phyloP scores from a whole-genome alignment of 2,797 vertebrate species.

The Epinephelus coioides region DNA sequence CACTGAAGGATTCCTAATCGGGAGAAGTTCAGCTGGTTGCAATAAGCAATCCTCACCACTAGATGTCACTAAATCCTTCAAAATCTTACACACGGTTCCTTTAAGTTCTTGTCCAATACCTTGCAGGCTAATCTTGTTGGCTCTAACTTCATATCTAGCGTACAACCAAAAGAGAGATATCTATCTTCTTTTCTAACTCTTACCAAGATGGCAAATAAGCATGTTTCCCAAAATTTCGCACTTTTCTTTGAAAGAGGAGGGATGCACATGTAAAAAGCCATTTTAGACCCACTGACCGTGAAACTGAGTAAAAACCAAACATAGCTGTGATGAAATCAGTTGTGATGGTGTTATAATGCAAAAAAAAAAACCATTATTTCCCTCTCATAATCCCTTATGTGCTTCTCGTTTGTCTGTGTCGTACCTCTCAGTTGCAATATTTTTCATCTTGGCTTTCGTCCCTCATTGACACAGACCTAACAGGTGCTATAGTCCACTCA shows the following conservation, averaged over 20 bases:
- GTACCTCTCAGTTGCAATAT: background rate
- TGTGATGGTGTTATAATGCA: background rate
- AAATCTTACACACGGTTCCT: too few species aligned
- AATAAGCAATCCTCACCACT: too few species aligned
- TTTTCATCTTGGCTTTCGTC: background rate
- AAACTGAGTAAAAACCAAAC: background rate
- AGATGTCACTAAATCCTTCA: too few species aligned
- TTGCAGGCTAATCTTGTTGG: background rate
- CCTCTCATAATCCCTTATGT: background rate
- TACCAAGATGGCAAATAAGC: background rate
- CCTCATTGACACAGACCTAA: background rate
- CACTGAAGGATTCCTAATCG: too few species aligned
- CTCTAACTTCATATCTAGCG: background rate
- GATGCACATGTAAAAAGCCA: background rate
- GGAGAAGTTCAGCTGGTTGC: too few species aligned
- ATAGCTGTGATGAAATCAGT: background rate
- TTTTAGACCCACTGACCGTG: background rate
- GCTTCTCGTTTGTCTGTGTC: background rate
- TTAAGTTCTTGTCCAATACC: background rate
- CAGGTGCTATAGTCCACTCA: conserved; percentile 16
- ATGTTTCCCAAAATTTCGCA: background rate
- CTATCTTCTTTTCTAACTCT: background rate
- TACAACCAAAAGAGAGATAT: background rate
- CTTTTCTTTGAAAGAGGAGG: background rate
- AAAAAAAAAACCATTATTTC: background rate